These are phyloP conservation scores for Saturnia pavonia DNA, from an alignment of 2,888 invertebrate genomes.

Conservation along the genomic window DNA sequence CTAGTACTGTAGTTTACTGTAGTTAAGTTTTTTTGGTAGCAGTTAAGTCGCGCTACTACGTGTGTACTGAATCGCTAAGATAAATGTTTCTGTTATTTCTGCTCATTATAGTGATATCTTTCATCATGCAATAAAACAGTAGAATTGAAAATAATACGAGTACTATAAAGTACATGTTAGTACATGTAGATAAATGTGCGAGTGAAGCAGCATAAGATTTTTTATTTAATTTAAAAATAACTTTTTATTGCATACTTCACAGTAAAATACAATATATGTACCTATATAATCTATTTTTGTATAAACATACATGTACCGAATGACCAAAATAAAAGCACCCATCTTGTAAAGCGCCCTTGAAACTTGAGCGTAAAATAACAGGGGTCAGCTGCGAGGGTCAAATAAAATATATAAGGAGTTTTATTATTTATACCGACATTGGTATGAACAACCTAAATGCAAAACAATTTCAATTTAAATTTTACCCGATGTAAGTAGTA, in stretches of 20 bases:
- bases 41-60: too few species aligned
- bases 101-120: too few species aligned
- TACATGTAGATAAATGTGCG: neutral
- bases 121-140: too few species aligned
- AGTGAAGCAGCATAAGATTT: neutral
- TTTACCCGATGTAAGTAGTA: neutral
- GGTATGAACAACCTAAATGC: neutral
- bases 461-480: neutral
- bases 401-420: constrained; percentile 5
- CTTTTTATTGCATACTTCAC: neutral
- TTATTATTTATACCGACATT: neutral
- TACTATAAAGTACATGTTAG: too few species aligned
- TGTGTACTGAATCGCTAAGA: too few species aligned
- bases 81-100: too few species aligned
- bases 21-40: too few species aligned
- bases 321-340: constrained; percentile 16
- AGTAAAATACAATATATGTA: neutral
- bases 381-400: constrained; percentile 18
- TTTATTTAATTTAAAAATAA: neutral
- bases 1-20: too few species aligned
- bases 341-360: constrained; percentile 6
- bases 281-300: neutral
- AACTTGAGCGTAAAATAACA: constrained; percentile 7
- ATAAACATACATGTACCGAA: neutral
- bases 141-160: too few species aligned